A percentile compares a stretch with the other conserved stretches of the same genome.
Evolutionary conservation across 1,140 invertebrate genomes (phyloP).

Genomic region (Rhagoletis zephyria): DNA sequence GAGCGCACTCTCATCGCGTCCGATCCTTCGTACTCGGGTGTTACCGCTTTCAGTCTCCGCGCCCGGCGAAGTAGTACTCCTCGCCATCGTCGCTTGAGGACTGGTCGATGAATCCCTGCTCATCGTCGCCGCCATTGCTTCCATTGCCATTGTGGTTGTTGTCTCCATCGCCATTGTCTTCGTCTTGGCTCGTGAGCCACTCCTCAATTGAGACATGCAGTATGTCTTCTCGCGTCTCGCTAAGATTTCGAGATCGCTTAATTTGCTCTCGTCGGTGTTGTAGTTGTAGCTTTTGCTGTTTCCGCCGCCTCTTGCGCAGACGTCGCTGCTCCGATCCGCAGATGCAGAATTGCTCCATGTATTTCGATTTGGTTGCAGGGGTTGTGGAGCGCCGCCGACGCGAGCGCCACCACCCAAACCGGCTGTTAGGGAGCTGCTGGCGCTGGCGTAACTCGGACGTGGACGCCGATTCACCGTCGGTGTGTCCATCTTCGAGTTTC

Average conservation of each 20-base stretch:
- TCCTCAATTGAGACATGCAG: constrained; percentile 74
- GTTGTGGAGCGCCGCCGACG: constrained; percentile 64
- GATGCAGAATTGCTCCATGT: constrained; percentile 72
- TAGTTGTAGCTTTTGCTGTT: constrained; percentile 66
- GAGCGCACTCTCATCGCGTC: constrained; percentile 61
- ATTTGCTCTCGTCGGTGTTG: constrained; percentile 70
- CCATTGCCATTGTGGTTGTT: constrained; percentile 52
- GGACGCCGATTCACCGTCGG: constrained; percentile 72
- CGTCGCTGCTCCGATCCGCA: constrained; percentile 67
- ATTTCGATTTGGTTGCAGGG: constrained; percentile 67
- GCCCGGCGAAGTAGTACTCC: constrained; percentile 71
- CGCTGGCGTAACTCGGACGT: constrained; percentile 61
- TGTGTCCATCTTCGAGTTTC: constrained; percentile 74
- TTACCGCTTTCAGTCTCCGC: constrained; percentile 60
- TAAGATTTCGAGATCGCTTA: constrained; percentile 74
- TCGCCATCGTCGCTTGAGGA: constrained; percentile 57
- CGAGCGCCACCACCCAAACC: constrained; percentile 63
- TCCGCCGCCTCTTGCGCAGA: constrained; percentile 63
- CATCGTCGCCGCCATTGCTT: constrained; percentile 58
- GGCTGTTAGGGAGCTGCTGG: constrained; percentile 54
- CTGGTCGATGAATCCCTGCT: constrained; percentile 54
- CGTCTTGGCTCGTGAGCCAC: constrained; percentile 70
- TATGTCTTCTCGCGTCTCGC: constrained; percentile 74
- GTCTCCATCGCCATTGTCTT: constrained; percentile 62
- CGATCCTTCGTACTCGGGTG: constrained; percentile 57